Conservation (phyloP, 2,888 invertebrate genomes). For the Philereme vetulata region DNA sequence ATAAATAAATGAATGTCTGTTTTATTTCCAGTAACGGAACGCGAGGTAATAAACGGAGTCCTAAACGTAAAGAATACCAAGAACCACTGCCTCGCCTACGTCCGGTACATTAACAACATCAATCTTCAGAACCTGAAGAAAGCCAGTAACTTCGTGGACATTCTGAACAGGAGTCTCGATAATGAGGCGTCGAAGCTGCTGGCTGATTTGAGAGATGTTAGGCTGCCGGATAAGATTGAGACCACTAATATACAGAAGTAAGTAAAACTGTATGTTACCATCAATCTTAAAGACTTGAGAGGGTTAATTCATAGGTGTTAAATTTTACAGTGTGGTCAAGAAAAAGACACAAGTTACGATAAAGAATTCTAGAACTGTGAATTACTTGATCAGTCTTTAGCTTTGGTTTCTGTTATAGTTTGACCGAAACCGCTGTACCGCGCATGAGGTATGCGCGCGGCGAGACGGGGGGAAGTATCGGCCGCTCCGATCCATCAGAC, state of each 20-base stretch:
- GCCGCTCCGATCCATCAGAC: too few species aligned
- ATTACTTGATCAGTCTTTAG: too few species aligned
- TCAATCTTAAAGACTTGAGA: too few species aligned
- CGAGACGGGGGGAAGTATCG: too few species aligned
- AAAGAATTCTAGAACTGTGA: too few species aligned
- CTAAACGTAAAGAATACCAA: constrained; percentile 96
- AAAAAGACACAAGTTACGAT: too few species aligned
- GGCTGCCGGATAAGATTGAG: constrained; percentile 95
- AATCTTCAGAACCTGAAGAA: constrained; percentile 97
- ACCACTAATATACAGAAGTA: constrained; percentile 94
- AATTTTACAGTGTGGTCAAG: too few species aligned
- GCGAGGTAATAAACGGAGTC: constrained; percentile 98
- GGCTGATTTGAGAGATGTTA: constrained; percentile 94
- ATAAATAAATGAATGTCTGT: background rate
- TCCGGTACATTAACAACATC: constrained; percentile 98
- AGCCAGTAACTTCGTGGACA: constrained; percentile 97
- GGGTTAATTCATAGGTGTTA: too few species aligned
- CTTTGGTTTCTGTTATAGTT: too few species aligned
- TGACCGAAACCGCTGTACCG: too few species aligned
- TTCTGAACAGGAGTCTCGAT: constrained; percentile 95
- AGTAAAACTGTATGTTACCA: too few species aligned
- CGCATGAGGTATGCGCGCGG: too few species aligned
- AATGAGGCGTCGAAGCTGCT: constrained; percentile 95
- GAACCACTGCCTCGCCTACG: constrained; percentile 97
- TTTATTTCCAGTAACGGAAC: constrained; percentile 92